Percentiles rank a stretch among this genome's conserved stretches.
Conservation (phyloP, 92 coral and sea anemone species). For the Actinostola sp. region DNA sequence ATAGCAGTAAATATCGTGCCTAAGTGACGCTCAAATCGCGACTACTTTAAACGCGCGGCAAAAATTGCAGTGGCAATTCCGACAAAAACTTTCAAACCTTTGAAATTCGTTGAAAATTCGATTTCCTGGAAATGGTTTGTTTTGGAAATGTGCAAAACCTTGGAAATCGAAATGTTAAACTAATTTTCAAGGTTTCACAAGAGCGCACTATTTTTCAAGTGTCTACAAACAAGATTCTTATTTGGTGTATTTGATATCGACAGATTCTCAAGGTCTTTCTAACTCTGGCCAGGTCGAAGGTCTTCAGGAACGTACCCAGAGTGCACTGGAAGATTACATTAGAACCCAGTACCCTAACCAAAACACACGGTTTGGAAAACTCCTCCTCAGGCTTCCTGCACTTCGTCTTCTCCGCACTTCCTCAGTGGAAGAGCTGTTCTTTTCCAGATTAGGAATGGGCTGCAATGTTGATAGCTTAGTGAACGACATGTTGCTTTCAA, state of each 20-base stretch:
- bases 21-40: no score
- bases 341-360: slow-evolving; percentile 86
- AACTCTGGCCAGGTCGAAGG: slow-evolving; percentile 73
- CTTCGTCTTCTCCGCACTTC: slow-evolving; percentile 81
- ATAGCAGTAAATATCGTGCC: no score
- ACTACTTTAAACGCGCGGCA: no score
- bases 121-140: no score
- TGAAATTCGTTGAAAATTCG: no score
- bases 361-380: slow-evolving; percentile 85
- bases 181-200: no score
- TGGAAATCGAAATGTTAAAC: no score
- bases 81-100: no score
- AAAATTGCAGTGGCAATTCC: no score
- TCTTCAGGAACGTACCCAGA: slow-evolving; percentile 89
- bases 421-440: slow-evolving; percentile 78
- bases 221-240: background rate
- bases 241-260: background rate
- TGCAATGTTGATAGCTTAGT: slow-evolving; percentile 72
- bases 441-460: slow-evolving; percentile 72
- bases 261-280: slow-evolving; percentile 87
- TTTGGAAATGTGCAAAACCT: no score
- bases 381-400: slow-evolving; percentile 91
- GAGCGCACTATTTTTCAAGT: no score
- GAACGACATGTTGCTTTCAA: slow-evolving; percentile 68
- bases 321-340: slow-evolving; percentile 86